phyloP scores from a whole-genome alignment of 2,888 invertebrate genomes.

The Pheosia tremula region DNA sequence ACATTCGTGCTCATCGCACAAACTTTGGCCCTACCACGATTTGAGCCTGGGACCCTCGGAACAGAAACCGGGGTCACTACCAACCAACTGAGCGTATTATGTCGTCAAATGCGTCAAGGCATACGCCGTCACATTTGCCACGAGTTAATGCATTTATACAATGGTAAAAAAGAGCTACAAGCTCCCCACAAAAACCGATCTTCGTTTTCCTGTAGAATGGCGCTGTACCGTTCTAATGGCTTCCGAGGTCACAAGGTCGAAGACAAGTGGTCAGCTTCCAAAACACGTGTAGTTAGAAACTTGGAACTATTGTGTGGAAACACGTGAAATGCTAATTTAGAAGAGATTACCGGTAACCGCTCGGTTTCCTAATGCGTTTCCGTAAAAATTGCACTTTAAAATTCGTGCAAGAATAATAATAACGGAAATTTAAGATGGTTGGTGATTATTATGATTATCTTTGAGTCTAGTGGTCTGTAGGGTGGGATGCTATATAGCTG shows the following conservation, averaged over 20 bases:
- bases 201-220: slow-evolving; percentile 28
- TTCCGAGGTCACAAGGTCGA: slow-evolving; percentile 49
- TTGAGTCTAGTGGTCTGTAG: too few species aligned
- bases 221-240: slow-evolving; percentile 40
- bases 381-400: slow-evolving; percentile 29
- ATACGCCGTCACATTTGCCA: too few species aligned
- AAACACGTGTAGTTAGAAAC: slow-evolving; percentile 24
- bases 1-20: too few species aligned
- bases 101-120: too few species aligned
- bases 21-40: too few species aligned
- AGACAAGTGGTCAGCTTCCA: slow-evolving; percentile 16
- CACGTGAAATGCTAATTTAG: slow-evolving; percentile 61
- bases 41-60: too few species aligned
- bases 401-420: neutral
- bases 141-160: neutral
- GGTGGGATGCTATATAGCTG: too few species aligned
- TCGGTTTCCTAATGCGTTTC: slow-evolving; percentile 19
- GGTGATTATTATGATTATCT: slow-evolving; percentile 1
- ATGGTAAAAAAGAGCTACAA: slow-evolving; percentile 8
- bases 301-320: slow-evolving; percentile 49
- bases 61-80: too few species aligned
- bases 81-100: too few species aligned
- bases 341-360: slow-evolving; percentile 43
- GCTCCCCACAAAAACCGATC: slow-evolving; percentile 18
- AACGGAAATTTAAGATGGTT: neutral